Base-by-base conservation (phyloP, 2,797 vertebrate genomes). In the Semaprochilodus insignis region DNA sequence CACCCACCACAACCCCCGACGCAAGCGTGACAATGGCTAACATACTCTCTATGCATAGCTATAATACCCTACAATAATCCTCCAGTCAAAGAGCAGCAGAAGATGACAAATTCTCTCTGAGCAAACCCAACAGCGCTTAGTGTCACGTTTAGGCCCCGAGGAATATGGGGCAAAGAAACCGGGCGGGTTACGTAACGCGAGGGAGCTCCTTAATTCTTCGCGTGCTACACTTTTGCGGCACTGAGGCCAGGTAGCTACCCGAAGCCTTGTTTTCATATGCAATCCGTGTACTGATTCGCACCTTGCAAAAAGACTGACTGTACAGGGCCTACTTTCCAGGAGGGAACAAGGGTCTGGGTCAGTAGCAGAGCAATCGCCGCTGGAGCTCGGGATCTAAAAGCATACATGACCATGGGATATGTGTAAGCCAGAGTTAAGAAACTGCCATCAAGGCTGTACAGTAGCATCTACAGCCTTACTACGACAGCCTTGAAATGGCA, bases 171-270 rank as follows among this genome's bases (percentile, higher is more conserved):
- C 80, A 79, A 31, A 79, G 67, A 59, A 77, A 78, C 66, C 71
- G 44, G 71, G 66, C 54, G 80, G 81, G 75, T 87, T 87, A 84
- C 40, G 74, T 77, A 80, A 87, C 62, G 60, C 6, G 21, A 48
- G 19, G 34, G 48, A 69, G 65, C 48, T 69, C 65, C 10, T 79
- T 21, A 74, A 73, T 74, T 82, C 67, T 84, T 70, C 36, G 80
- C 67, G 36, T 78, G 78, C 48, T 78, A 57, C 60, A 71, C 75
- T 78, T 81, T 65, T 63, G 59, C 69, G 67, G 19, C 75, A 10
- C 73, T 71, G 40, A 4, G 4, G 60, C 57, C 31, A 51, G 25
- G 76, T 66, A 65, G 25, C 67, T 34, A 80, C 66, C 79, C 73
- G 25, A 72, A 77, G 62, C 75, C 59, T 69, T 57, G 14, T 51